phyloP scores from a whole-genome alignment of 1,140 invertebrate genomes.

The Trypoxylus dichotomus region DNA sequence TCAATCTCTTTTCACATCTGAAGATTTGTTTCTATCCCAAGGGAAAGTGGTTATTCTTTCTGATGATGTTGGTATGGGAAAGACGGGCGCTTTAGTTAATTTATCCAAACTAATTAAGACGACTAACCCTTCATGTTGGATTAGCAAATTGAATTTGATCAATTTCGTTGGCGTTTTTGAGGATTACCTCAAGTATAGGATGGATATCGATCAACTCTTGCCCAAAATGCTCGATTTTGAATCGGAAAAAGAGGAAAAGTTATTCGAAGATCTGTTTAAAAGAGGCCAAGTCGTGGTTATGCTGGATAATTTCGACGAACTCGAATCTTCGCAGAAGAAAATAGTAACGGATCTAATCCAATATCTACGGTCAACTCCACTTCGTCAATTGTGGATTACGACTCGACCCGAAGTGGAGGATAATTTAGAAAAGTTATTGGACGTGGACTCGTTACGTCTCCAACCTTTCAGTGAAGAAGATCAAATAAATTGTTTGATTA shows the following conservation, averaged over 20 bases:
- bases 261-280: neutral
- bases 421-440: neutral
- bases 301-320: neutral
- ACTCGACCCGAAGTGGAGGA: neutral
- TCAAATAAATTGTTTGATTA: neutral
- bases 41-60: neutral
- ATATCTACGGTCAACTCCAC: neutral
- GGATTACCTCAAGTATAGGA: neutral
- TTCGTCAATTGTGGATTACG: neutral
- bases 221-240: neutral
- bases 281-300: neutral
- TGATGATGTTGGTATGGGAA: neutral
- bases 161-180: neutral
- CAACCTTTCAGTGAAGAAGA: neutral
- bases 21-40: neutral
- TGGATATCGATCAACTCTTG: neutral
- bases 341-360: neutral
- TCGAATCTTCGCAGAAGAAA: neutral
- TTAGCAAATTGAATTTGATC: neutral
- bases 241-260: neutral
- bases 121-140: neutral
- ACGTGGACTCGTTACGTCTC: neutral
- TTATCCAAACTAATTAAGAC: neutral
- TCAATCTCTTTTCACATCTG: no score
- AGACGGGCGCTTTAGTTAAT: neutral